A percentile compares a stretch with the other conserved stretches of the same genome.
phyloP scores from a whole-genome alignment of 2,797 vertebrate species.

The Lacerta agilis region DNA sequence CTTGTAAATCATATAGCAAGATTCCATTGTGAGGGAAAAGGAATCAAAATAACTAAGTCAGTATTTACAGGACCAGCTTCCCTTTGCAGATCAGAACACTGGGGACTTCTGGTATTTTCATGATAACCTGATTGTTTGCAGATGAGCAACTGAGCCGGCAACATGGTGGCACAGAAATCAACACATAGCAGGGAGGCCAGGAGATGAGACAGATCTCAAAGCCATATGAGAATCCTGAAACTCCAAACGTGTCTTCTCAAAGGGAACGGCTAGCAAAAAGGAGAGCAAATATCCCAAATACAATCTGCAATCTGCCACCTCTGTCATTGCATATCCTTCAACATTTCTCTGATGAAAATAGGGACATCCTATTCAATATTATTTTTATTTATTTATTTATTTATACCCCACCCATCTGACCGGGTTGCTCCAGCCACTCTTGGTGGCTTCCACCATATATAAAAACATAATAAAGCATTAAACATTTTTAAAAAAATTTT shows the following conservation, averaged over 20 bases:
- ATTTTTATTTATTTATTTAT: too few relatives aligned
- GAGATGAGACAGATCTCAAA: background rate
- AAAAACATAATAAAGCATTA: too few relatives aligned
- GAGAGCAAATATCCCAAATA: background rate
- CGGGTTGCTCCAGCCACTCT: too few relatives aligned
- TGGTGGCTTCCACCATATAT: too few relatives aligned
- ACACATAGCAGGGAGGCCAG: background rate
- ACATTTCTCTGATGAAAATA: too few relatives aligned
- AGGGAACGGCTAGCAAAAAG: background rate
- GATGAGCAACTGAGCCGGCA: conserved; percentile 1
- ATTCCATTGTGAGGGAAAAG: conserved; percentile 1
- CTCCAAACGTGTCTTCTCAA: background rate
- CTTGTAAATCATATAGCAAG: background rate
- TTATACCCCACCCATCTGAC: too few relatives aligned
- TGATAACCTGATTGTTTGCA: conserved; percentile 3
- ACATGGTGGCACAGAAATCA: conserved; percentile 9
- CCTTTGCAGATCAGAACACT: background rate
- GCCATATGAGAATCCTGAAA: background rate
- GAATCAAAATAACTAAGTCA: background rate
- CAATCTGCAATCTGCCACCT: background rate
- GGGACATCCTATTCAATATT: too few relatives aligned
- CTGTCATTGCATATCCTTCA: background rate
- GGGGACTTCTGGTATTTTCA: background rate
- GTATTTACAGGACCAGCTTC: background rate
- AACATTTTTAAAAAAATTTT: too few relatives aligned